phyloP scores from a whole-genome alignment of 2,113 vertebrate species.

The Narcine bancroftii region DNA sequence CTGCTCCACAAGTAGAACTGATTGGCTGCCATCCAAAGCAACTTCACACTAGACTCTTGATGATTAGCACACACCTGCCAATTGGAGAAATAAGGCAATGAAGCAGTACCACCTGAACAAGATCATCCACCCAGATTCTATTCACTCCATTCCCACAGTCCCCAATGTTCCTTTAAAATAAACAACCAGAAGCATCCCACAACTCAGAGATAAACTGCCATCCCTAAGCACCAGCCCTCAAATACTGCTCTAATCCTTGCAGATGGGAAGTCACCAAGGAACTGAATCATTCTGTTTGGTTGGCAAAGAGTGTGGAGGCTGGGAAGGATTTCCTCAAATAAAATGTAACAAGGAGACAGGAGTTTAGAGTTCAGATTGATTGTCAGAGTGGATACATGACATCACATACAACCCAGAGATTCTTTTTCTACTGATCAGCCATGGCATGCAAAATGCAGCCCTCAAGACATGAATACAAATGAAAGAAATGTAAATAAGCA shows the following conservation, averaged over 20 bases:
- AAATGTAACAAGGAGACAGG: too few relatives aligned
- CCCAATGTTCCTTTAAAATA: neutral
- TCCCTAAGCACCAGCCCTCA: neutral
- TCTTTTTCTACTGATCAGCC: too few relatives aligned
- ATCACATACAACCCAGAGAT: too few relatives aligned
- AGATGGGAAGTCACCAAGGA: neutral
- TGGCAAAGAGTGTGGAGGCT: neutral
- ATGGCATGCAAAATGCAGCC: too few relatives aligned
- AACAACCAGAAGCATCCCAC: neutral
- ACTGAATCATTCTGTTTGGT: neutral
- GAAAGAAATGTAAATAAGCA: too few relatives aligned
- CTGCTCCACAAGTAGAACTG: neutral
- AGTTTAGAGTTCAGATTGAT: too few relatives aligned
- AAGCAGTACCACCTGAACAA: constrained; percentile 31
- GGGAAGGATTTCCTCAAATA: neutral
- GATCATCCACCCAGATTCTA: neutral
- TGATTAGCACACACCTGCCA: constrained; percentile 31
- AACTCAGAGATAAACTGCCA: neutral
- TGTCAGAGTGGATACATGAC: too few relatives aligned
- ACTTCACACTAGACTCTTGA: neutral
- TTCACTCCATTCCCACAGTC: neutral
- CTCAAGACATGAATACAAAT: too few relatives aligned
- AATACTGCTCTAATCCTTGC: neutral
- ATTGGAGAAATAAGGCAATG: constrained; percentile 13
- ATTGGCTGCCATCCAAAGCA: constrained; percentile 29